Conservation (phyloP, 2,888 invertebrate genomes). For the Parelbella ahira region DNA sequence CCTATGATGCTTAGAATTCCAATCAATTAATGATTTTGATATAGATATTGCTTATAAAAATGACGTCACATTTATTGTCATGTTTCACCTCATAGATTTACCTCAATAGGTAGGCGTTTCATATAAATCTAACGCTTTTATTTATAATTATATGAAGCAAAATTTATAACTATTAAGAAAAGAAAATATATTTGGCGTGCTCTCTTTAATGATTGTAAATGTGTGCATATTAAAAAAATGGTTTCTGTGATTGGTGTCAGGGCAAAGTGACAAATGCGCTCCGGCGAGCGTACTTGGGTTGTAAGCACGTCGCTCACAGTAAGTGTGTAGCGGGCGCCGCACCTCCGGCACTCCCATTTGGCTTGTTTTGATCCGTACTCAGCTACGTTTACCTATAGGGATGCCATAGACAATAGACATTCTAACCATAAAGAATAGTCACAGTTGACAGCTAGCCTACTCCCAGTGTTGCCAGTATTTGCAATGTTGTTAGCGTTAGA, state of each 20-base stretch:
- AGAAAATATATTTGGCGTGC: too few species aligned
- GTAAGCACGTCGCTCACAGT: conserved; percentile 80
- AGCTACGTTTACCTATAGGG: conserved; percentile 38
- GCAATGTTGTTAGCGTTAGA: conserved; percentile 29
- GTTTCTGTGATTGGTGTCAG: conserved; percentile 54
- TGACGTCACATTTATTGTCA: too few species aligned
- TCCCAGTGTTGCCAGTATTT: conserved; percentile 21
- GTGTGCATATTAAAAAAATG: too few species aligned
- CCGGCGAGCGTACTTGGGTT: conserved; percentile 78
- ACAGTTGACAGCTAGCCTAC: conserved; percentile 25
- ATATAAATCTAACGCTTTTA: too few species aligned
- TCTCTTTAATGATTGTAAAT: too few species aligned
- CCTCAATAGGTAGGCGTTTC: too few species aligned
- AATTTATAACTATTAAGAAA: too few species aligned
- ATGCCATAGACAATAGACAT: conserved; percentile 41
- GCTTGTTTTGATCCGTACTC: conserved; percentile 33
- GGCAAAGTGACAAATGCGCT: conserved; percentile 78
- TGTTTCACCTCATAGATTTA: too few species aligned
- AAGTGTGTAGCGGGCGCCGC: too few species aligned
- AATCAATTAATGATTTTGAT: neutral
- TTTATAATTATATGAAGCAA: too few species aligned
- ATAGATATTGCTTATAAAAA: too few species aligned
- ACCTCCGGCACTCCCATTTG: conserved; percentile 25
- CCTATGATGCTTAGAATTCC: too few species aligned
- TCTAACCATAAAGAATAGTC: conserved; percentile 26